Evolutionary conservation across 2,113 vertebrate species (phyloP).

Genomic region (cattle (Bos taurus)): DNA sequence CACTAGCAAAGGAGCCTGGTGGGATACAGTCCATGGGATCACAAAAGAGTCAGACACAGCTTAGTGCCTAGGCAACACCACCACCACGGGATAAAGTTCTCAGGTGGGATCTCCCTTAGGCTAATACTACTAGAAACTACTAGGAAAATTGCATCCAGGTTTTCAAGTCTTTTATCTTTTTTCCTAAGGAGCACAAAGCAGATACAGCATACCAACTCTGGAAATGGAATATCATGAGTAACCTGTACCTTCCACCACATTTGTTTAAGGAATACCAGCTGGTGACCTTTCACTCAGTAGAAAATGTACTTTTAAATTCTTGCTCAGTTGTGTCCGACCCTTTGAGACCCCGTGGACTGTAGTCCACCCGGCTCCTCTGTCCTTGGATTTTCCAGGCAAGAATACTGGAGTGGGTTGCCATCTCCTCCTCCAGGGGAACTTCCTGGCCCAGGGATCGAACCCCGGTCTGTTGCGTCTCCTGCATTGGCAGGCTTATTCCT

Average conservation of each 20-base stretch:
- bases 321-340: background rate
- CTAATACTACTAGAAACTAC: background rate
- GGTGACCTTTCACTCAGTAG: background rate
- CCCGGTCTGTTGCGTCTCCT: background rate
- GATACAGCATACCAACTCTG: background rate
- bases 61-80: background rate
- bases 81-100: background rate
- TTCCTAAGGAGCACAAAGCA: background rate
- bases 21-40: background rate
- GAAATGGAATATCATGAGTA: background rate
- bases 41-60: background rate
- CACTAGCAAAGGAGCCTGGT: background rate
- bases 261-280: background rate
- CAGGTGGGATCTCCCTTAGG: background rate
- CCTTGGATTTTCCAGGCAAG: background rate
- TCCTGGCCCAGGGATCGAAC: background rate
- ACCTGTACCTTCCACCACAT: background rate
- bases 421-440: background rate
- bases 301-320: background rate
- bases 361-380: background rate
- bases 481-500: background rate
- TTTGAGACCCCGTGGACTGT: background rate
- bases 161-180: background rate
- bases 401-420: background rate
- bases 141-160: background rate